Evolutionary conservation across 2,888 invertebrate species (phyloP), one percentile per base, ranked within the genome.

Genomic region (Drosophila anceps): DNA sequence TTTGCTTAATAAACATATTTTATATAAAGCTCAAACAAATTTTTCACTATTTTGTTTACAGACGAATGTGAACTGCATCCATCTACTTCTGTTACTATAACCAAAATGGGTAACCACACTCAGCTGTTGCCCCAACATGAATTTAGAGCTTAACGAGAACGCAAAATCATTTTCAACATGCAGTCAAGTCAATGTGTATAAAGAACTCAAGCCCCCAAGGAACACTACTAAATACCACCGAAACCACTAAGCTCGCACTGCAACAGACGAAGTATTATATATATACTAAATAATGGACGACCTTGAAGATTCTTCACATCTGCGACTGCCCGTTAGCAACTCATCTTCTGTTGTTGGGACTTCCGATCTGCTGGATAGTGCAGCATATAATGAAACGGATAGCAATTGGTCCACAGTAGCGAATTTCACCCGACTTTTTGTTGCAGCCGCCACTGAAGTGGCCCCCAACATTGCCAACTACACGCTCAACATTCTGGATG

Each of bases 391-490:
- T 29, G 84, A 78, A 7, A 55, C 57, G 48, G 58, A 67, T 5
- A 68, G 63, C 43, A 83, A 76, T 18, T 86, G 82, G 86, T 73
- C 86, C 0, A 59, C 76, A 9, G 39, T 73, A 33, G 59, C 67
- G 12, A 87, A 88, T 39, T 58, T 88, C 15, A 79, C 80, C 5
- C 79, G 86, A 5, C 73, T 88, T 2, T 71, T 84, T 50, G 62
- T 70, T 1, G 66, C 73, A 46, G 63, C 72, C 12, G 77, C 69
- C 2, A 53, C 43, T 0, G 70, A 79, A n/a, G 71, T 59, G 29
- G 71, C 55, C 1, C 85, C 90, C 15, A 83, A 75, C 7, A 69
- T 85, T n/a, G 77, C 76, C 69, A 88, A 90, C 73, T 88, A 82
- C 37, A 80, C 87, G 8, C 58, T 90, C 10, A 88, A 84, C 18